These are phyloP conservation scores for Lepidochitona cinerea DNA, from an alignment of 2,888 invertebrate species.

Conservation along the genomic window DNA sequence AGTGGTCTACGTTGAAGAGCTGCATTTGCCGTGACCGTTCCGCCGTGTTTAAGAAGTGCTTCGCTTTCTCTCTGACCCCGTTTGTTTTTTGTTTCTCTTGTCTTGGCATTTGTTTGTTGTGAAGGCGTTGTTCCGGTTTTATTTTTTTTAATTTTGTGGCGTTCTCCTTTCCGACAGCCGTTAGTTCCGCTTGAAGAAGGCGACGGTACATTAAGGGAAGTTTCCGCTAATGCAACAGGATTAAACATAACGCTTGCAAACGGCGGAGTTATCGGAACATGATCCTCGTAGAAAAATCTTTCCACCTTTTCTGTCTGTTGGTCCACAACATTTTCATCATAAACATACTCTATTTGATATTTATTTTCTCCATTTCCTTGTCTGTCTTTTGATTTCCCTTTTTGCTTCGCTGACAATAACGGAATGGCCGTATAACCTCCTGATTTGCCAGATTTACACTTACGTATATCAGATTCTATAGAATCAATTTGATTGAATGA, in stretches of 20 bases:
- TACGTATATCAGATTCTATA: background rate
- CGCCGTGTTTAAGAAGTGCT: background rate
- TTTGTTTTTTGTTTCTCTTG: background rate
- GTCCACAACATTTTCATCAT: conserved; percentile 65
- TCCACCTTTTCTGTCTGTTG: conserved; percentile 63
- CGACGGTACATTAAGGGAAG: background rate
- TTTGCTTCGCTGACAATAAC: background rate
- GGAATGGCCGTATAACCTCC: background rate
- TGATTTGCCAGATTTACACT: background rate
- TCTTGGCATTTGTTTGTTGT: background rate
- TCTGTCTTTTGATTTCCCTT: background rate
- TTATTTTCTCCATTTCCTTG: background rate
- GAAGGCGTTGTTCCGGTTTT: background rate
- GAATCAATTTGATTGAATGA: background rate
- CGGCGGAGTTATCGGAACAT: conserved; percentile 25
- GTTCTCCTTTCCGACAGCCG: conserved; percentile 11
- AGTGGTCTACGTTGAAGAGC: background rate
- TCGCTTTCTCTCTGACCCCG: background rate
- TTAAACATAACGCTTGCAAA: conserved; percentile 4
- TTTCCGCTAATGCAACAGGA: conserved; percentile 11
- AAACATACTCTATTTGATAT: conserved; percentile 61
- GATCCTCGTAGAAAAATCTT: conserved; percentile 58
- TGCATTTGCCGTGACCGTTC: background rate
- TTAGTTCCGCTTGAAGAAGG: conserved; percentile 5
- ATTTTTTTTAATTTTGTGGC: background rate